phyloP scores from a whole-genome alignment of 1,140 invertebrate species.

The Bombus soroeensis region DNA sequence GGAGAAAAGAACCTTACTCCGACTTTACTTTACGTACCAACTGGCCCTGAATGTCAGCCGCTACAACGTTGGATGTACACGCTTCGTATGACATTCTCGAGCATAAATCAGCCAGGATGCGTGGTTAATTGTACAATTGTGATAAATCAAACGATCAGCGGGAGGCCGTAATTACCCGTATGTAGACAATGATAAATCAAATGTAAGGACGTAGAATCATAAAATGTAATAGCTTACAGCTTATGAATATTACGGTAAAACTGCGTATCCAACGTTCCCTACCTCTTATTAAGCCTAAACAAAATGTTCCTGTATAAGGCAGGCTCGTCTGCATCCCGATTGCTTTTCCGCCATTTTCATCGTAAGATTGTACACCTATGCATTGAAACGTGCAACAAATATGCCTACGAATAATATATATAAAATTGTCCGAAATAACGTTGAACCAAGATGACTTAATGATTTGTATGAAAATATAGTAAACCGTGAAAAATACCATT shows the following conservation, averaged over 20 bases:
- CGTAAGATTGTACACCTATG: not conserved
- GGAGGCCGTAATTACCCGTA: constrained; percentile 63
- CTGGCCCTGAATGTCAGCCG: constrained; percentile 45
- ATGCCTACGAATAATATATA: not conserved
- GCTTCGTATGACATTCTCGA: constrained; percentile 24
- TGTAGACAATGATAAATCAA: constrained; percentile 69
- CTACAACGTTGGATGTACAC: constrained; percentile 27
- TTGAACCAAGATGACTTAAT: not conserved
- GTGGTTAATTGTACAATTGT: constrained; percentile 67
- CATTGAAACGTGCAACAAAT: not conserved
- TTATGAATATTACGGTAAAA: constrained; percentile 44
- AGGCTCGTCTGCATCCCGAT: not conserved
- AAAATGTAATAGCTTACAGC: constrained; percentile 63
- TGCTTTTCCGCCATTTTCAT: not conserved
- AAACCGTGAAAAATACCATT: not conserved
- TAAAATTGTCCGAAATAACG: not conserved
- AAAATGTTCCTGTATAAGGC: constrained; percentile 10
- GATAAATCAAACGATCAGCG: constrained; percentile 68
- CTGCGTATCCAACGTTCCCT: not conserved
- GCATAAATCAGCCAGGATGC: constrained; percentile 59
- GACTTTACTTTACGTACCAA: constrained; percentile 50
- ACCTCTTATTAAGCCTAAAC: constrained; percentile 9
- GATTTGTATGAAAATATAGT: not conserved
- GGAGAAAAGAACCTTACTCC: not conserved
- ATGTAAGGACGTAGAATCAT: constrained; percentile 58